phyloP scores from a whole-genome alignment of 2,113 vertebrate genomes.

The Limanda limanda region DNA sequence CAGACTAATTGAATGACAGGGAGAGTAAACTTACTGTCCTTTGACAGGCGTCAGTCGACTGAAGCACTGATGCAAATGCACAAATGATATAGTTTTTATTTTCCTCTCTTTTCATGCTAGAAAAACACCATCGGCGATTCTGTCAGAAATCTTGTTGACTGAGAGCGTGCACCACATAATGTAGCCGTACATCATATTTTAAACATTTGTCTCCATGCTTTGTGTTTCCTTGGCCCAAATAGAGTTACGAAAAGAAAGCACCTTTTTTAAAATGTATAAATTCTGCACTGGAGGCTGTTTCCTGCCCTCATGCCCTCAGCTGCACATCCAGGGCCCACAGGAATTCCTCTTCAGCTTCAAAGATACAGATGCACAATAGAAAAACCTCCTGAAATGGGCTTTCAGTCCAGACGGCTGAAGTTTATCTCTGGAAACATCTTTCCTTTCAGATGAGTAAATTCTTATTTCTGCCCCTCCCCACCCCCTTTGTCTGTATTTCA shows the following conservation, averaged over 20 bases:
- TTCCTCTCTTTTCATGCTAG: too few relatives aligned
- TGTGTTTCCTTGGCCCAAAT: not conserved
- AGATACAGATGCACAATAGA: slow-evolving; percentile 54
- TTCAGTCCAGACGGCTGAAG: slow-evolving; percentile 25
- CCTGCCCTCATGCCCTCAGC: slow-evolving; percentile 59
- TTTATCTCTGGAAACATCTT: slow-evolving; percentile 69
- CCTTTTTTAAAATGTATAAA: not conserved
- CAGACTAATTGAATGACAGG: slow-evolving; percentile 44
- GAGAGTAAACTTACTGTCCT: not conserved
- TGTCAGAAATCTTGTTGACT: too few relatives aligned
- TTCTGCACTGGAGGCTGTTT: slow-evolving; percentile 1
- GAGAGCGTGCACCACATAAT: too few relatives aligned
- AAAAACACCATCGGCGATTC: too few relatives aligned
- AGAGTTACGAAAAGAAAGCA: not conserved
- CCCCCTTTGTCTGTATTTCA: slow-evolving; percentile 16
- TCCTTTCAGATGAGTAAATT: slow-evolving; percentile 44
- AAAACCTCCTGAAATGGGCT: slow-evolving; percentile 25
- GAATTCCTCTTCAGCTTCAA: slow-evolving; percentile 63
- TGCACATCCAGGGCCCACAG: slow-evolving; percentile 42
- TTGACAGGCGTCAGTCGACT: slow-evolving; percentile 35
- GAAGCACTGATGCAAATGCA: slow-evolving; percentile 14
- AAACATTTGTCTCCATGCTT: not conserved
- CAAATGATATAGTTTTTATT: slow-evolving; percentile 1
- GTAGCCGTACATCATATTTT: not conserved
- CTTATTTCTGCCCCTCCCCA: not conserved